Evolutionary conservation across 2,797 vertebrate species (phyloP), one percentile per base, ranked within the genome.

Genomic region (Lacerta agilis): DNA sequence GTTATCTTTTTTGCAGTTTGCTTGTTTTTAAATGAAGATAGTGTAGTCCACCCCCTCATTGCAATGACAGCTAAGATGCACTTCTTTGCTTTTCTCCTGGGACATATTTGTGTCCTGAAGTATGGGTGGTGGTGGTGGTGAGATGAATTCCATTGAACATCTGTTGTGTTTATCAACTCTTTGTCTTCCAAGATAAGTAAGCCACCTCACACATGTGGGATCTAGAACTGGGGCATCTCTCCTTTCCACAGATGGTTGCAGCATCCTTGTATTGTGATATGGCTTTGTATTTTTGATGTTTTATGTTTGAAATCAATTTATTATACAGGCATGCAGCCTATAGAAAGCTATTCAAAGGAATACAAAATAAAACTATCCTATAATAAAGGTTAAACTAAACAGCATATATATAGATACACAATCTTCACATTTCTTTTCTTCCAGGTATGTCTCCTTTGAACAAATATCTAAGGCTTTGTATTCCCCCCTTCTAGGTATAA

Each of bases 401-500:
- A 55, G 49, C 49, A 55, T 55, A 55, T 49, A 45, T 13, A 49
- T 55, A 49, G 49, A 13, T 55, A 55, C 49, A 55, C 49, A 55
- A 55, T 4, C 49, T 55, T 55, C 49, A 55, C 49, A 55, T 55
- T 55, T 55, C 49, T 55, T 55, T 55, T 55, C 49, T 55, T 55
- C 49, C 55, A 55, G 49, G 13, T 55, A 55, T 55, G 13, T 55
- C 13, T 55, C 49, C 49, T 55, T 55, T 55, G 49, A 55, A 55
- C 49, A 55, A 55, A 55, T 55, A 55, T 55, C 49, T 55, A 55
- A 55, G 49, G 13, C 86, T 89, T 23, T 13, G 82, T 55, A 11
- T 76, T 25, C 89, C 18, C 87, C 0, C 91, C 1, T 93, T 86
- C 49, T 92, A 99, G 98, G 61, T 93, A 96, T 18, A 97, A 97